phyloP scores from a whole-genome alignment of 2,113 vertebrate species.

The Tauraco erythrolophus region DNA sequence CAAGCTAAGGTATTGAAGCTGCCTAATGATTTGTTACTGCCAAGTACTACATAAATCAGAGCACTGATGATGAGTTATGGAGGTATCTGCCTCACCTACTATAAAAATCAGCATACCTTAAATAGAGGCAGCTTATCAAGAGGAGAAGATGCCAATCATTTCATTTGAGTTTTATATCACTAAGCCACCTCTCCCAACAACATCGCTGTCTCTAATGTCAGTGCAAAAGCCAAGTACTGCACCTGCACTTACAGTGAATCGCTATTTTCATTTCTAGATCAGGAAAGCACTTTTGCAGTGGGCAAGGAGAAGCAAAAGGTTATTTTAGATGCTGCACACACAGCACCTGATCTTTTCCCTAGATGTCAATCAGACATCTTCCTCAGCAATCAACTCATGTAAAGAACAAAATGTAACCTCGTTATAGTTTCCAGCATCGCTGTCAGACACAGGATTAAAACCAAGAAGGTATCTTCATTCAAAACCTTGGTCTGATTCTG shows the following conservation, averaged over 20 bases:
- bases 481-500: neutral
- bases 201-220: neutral
- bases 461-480: neutral
- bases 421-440: neutral
- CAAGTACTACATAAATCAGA: conserved; percentile 35
- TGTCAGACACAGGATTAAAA: conserved; percentile 12
- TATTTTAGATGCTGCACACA: conserved; percentile 37
- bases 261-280: neutral
- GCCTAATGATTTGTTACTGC: conserved; percentile 43
- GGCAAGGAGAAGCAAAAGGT: conserved; percentile 24
- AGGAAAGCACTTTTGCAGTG: neutral
- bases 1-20: neutral
- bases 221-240: neutral
- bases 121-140: neutral
- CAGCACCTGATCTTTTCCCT: neutral
- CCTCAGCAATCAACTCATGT: neutral
- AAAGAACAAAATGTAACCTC: conserved; percentile 42
- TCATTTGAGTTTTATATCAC: neutral
- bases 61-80: conserved; percentile 6
- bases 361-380: conserved; percentile 13
- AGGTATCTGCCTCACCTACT: neutral
- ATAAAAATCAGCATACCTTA: conserved; percentile 11
- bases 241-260: neutral
- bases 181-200: neutral
- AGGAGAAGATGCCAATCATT: neutral